A percentile compares a stretch with the other conserved stretches of the same genome.
These are phyloP conservation scores for Eupithecia dodoneata DNA, from an alignment of 2,888 invertebrate species.

Conservation along the genomic window DNA sequence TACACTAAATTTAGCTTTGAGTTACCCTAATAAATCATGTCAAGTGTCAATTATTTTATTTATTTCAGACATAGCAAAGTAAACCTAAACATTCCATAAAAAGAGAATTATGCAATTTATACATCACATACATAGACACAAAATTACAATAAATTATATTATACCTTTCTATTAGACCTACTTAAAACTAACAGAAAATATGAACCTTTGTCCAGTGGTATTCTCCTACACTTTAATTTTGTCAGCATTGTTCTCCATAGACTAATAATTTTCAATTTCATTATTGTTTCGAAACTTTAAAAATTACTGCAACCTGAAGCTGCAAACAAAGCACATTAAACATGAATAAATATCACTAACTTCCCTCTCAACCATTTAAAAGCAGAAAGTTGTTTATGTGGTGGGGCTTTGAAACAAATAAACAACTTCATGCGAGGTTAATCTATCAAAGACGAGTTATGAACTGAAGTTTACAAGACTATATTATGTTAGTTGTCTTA, in stretches of 20 bases:
- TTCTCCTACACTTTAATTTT: neutral
- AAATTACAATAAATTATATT: no score
- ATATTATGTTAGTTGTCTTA: no score
- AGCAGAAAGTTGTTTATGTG: neutral
- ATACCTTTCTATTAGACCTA: no score
- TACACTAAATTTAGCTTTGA: no score
- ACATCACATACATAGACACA: no score
- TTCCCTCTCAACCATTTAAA: neutral
- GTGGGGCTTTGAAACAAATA: neutral
- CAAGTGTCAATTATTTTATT: no score
- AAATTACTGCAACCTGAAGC: constrained; percentile 1
- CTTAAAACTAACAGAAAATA: no score
- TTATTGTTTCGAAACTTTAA: neutral
- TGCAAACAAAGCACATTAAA: constrained; percentile 3
- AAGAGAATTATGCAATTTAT: no score
- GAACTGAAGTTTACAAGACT: constrained; percentile 13
- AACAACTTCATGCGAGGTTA: neutral
- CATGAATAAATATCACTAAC: neutral
- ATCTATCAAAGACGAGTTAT: neutral
- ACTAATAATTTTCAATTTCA: neutral
- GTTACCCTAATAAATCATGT: no score
- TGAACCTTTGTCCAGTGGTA: no score
- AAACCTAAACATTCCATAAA: no score
- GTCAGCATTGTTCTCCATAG: neutral
- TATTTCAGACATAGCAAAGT: no score